Percentiles rank a stretch among this genome's conserved stretches.
These are phyloP conservation scores for Dicerorhinus sumatrensis DNA, from an alignment of 2,113 vertebrate genomes.

Conservation along the genomic window DNA sequence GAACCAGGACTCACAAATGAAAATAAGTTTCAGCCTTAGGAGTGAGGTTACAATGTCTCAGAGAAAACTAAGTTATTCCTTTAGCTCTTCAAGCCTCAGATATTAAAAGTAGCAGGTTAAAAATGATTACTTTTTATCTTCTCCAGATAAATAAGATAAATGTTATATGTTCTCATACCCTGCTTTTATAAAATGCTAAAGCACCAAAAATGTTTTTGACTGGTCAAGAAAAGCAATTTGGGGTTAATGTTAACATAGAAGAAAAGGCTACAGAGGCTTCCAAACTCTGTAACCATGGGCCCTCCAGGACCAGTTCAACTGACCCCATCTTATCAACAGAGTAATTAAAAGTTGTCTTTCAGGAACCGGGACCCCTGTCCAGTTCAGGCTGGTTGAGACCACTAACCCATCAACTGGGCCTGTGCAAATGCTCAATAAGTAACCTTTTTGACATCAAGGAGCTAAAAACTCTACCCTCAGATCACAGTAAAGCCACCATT, in stretches of 20 bases:
- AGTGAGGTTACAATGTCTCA: slow-evolving; percentile 60
- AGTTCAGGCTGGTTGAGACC: too few relatives aligned
- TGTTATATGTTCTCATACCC: not conserved
- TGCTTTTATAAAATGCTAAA: slow-evolving; percentile 47
- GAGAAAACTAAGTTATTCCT: slow-evolving; percentile 45
- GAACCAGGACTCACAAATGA: not conserved
- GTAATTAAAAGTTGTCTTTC: too few relatives aligned
- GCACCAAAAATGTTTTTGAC: not conserved
- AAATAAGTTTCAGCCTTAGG: slow-evolving; percentile 56
- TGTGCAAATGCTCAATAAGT: too few relatives aligned
- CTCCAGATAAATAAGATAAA: slow-evolving; percentile 37
- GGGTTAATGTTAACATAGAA: slow-evolving; percentile 22
- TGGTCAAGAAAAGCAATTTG: slow-evolving; percentile 31
- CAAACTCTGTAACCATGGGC: not conserved
- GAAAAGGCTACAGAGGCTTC: slow-evolving; percentile 32
- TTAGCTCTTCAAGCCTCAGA: not conserved
- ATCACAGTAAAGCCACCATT: too few relatives aligned
- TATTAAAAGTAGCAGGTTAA: slow-evolving; percentile 56
- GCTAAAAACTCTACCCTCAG: too few relatives aligned
- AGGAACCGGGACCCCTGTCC: too few relatives aligned
- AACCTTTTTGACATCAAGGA: too few relatives aligned
- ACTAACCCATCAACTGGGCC: too few relatives aligned
- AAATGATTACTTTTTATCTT: slow-evolving; percentile 55
- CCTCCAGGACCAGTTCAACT: too few relatives aligned
- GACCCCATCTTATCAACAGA: too few relatives aligned